Evolutionary conservation across 2,888 invertebrate genomes (phyloP).

Genomic region (Linnaemya vulpina): DNA sequence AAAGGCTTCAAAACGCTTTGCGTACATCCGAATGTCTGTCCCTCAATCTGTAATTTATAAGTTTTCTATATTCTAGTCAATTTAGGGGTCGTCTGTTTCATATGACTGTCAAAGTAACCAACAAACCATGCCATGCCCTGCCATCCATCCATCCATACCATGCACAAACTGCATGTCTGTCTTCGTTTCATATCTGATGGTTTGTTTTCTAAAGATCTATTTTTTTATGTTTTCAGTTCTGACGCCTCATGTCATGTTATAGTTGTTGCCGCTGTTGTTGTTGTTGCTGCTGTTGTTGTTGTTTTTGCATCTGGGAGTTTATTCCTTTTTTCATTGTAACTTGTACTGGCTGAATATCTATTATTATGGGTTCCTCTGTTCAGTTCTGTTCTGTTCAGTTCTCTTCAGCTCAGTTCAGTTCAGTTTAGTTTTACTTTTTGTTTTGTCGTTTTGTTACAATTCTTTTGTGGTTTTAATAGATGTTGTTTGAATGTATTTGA

Average conservation of each 20-base stretch:
- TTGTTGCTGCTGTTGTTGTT: conserved; percentile 7
- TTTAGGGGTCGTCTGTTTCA: conserved; percentile 43
- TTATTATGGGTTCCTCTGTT: conserved; percentile 47
- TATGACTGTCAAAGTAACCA: conserved; percentile 20
- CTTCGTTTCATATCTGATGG: conserved; percentile 55
- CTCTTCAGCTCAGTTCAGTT: conserved; percentile 10
- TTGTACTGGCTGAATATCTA: conserved; percentile 33
- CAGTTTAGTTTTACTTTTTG: background rate
- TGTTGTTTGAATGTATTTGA: conserved; percentile 59
- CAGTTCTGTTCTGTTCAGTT: background rate
- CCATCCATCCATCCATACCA: background rate
- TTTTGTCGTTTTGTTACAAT: conserved; percentile 46
- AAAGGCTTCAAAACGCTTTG: background rate
- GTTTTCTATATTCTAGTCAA: conserved; percentile 20
- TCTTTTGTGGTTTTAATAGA: conserved; percentile 64
- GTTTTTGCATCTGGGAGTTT: conserved; percentile 16
- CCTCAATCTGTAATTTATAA: conserved; percentile 31
- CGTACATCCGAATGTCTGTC: background rate
- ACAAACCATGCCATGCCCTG: too few species aligned
- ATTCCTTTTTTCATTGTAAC: conserved; percentile 40
- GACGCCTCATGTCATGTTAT: conserved; percentile 63
- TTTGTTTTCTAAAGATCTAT: conserved; percentile 48
- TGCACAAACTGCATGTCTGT: conserved; percentile 29
- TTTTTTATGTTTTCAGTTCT: conserved; percentile 29
- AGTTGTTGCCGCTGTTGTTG: conserved; percentile 11